Percentiles rank a stretch among this genome's conserved stretches.
Evolutionary conservation across 2,113 vertebrate genomes (phyloP).

Genomic region (Oceanodroma tethys): DNA sequence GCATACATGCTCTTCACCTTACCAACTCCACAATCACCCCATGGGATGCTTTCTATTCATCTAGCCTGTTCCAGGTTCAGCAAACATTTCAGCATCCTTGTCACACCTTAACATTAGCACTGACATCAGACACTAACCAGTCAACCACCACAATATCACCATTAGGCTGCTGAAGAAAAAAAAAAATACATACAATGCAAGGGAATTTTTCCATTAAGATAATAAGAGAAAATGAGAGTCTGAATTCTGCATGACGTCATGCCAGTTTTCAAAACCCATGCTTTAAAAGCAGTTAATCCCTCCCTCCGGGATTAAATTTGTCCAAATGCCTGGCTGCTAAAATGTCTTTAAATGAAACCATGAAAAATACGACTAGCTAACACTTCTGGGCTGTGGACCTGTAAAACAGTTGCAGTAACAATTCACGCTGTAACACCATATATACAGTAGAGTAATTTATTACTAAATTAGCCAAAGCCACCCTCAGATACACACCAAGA

Average conservation of each 20-base stretch:
- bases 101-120: neutral
- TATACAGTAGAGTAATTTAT: neutral
- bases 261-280: neutral
- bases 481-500: neutral
- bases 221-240: neutral
- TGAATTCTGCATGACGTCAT: neutral
- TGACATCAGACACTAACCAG: neutral
- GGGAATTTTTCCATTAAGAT: neutral
- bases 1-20: neutral
- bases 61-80: neutral
- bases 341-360: neutral
- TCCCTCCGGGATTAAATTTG: neutral
- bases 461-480: neutral
- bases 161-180: neutral
- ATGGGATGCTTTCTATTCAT: neutral
- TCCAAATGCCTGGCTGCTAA: neutral
- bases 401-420: neutral
- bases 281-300: neutral
- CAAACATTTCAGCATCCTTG: neutral
- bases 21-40: neutral
- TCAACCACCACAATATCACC: neutral
- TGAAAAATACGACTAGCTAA: neutral
- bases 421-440: neutral
- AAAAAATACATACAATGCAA: accelerated
- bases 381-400: neutral